These are phyloP conservation scores for Falcaria lacertinaria DNA, from an alignment of 2,888 invertebrate genomes.

Conservation along the genomic window DNA sequence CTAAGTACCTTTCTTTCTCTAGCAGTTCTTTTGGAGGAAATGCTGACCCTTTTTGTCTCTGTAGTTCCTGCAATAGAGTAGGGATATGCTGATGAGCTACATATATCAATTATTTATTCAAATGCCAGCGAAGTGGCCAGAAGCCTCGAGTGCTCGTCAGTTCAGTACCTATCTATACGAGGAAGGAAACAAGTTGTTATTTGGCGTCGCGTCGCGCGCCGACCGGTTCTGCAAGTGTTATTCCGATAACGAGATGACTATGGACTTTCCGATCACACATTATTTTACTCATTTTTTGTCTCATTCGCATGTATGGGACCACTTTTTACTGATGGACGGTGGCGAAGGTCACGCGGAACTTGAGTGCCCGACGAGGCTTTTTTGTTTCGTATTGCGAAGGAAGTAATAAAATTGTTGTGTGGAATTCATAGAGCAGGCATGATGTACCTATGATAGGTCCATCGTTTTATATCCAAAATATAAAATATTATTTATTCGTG, in stretches of 20 bases:
- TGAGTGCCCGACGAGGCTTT: slow-evolving; percentile 43
- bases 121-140: not conserved
- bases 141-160: not conserved
- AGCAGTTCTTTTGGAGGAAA: no score
- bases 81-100: not conserved
- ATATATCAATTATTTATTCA: not conserved
- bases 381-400: slow-evolving; percentile 49
- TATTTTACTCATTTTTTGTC: slow-evolving; percentile 36
- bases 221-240: slow-evolving; percentile 77
- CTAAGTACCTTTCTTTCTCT: no score
- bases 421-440: slow-evolving; percentile 38
- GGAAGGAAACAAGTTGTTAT: slow-evolving; percentile 77
- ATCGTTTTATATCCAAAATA: no score
- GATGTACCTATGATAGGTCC: no score
- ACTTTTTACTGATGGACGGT: slow-evolving; percentile 55
- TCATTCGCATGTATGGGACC: slow-evolving; percentile 35
- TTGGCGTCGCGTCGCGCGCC: slow-evolving; percentile 48
- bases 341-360: slow-evolving; percentile 67
- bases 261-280: slow-evolving; percentile 72
- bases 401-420: slow-evolving; percentile 49
- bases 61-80: no score
- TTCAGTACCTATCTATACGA: slow-evolving; percentile 30
- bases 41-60: no score
- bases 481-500: no score
- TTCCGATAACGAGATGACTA: slow-evolving; percentile 73